Conservation (phyloP, 2,797 vertebrate species). For the Rhynchotus rufescens region DNA sequence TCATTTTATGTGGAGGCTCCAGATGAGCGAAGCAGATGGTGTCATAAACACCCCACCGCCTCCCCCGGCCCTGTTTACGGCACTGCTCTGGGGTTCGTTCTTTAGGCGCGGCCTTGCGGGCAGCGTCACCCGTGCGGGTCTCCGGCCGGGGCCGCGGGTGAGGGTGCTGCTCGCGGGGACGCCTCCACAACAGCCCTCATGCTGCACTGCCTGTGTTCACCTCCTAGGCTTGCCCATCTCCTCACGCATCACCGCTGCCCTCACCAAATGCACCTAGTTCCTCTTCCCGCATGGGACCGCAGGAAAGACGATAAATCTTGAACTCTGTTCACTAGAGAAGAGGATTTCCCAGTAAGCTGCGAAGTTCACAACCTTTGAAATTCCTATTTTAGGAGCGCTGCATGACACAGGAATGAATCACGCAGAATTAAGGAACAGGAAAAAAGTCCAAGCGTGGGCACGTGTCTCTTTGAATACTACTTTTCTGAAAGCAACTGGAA, state of each 20-base stretch:
- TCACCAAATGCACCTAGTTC: not conserved
- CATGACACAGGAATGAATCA: not conserved
- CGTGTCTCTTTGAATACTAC: not conserved
- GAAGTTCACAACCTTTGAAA: conserved; percentile 39
- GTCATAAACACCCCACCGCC: conserved; percentile 10
- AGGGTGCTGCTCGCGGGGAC: not conserved
- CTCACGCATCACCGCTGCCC: not conserved
- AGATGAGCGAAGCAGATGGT: conserved; percentile 69
- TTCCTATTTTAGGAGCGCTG: not conserved
- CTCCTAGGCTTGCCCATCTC: not conserved
- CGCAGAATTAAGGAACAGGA: not conserved
- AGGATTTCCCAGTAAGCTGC: conserved; percentile 22
- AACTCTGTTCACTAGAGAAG: not conserved
- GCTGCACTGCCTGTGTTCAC: not conserved
- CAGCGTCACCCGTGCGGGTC: not conserved
- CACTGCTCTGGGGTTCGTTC: not conserved
- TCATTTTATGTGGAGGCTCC: conserved; percentile 14
- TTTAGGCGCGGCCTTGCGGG: not conserved
- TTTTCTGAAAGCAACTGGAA: not conserved
- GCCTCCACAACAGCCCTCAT: not conserved
- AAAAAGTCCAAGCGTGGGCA: not conserved
- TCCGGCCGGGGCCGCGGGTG: not conserved
- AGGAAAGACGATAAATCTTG: not conserved
- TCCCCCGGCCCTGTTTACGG: conserved; percentile 22
- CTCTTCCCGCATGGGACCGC: conserved; percentile 14